A percentile compares a stretch with the other conserved stretches of the same genome.
Conservation (phyloP, 2,113 vertebrate species). For the Sebastes schlegelii region DNA sequence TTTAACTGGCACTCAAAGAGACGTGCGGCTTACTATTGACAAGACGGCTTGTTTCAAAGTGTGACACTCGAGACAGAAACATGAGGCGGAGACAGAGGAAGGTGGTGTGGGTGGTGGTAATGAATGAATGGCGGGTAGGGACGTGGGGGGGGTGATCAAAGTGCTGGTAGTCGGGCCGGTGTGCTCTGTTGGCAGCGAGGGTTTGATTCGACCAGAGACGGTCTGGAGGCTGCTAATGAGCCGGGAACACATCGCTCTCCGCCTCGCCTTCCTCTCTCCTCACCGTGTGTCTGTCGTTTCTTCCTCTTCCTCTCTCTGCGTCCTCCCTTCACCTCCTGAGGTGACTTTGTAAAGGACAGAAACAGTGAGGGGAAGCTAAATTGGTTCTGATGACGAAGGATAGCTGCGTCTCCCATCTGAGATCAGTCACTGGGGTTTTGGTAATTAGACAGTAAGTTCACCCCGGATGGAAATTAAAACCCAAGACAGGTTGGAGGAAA, state of each 20-base stretch:
- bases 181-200: conserved; percentile 1
- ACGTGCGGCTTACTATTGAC: neutral
- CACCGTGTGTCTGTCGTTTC: neutral
- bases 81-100: neutral
- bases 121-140: conserved; percentile 7
- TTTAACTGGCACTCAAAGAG: neutral
- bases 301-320: conserved; percentile 5
- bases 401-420: neutral
- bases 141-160: conserved; percentile 29
- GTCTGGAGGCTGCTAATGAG: conserved; percentile 53
- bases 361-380: conserved; percentile 9
- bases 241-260: neutral
- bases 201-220: conserved; percentile 36
- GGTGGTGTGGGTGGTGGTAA: conserved; percentile 3
- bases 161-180: neutral
- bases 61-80: neutral
- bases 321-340: neutral
- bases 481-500: neutral
- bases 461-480: conserved; percentile 7
- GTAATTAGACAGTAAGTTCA: conserved; percentile 1
- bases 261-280: conserved; percentile 6
- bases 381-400: conserved; percentile 2
- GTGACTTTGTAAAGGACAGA: conserved; percentile 17
- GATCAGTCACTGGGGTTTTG: conserved; percentile 29
- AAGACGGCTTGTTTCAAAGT: conserved; percentile 5